Conservation (phyloP, 2,113 vertebrate genomes). For the Chionomys nivalis region DNA sequence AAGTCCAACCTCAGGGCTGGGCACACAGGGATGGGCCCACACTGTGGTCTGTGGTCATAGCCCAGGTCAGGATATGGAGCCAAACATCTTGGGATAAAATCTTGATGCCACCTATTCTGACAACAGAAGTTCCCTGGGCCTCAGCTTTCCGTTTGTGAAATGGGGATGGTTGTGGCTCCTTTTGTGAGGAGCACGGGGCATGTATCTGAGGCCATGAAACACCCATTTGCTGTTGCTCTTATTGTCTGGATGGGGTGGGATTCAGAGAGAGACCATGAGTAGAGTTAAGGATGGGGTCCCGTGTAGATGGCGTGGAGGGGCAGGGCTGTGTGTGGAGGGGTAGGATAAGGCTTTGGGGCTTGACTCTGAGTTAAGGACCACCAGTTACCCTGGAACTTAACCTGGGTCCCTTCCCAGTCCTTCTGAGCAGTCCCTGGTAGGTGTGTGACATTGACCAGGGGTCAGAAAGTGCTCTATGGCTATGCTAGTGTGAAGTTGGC, state of each 20-base stretch:
- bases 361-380: not conserved
- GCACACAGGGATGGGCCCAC: not conserved
- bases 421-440: not conserved
- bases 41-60: not conserved
- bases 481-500: not conserved
- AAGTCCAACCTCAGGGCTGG: not conserved
- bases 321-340: not conserved
- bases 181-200: not conserved
- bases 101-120: not conserved
- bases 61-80: not conserved
- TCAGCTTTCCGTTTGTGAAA: conserved; percentile 15
- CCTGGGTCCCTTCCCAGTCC: not conserved
- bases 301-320: not conserved
- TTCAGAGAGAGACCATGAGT: not conserved
- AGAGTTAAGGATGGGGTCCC: not conserved
- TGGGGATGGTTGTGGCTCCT: not conserved
- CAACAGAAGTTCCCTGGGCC: not conserved
- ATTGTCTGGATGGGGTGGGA: not conserved
- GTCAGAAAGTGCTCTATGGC: too few relatives aligned
- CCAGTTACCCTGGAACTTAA: not conserved
- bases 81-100: not conserved
- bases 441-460: not conserved
- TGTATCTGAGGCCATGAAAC: fast-evolving
- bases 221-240: not conserved
- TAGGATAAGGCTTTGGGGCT: not conserved